phyloP scores from a whole-genome alignment of 2,888 invertebrate genomes.

The Phyllotreta striolata region DNA sequence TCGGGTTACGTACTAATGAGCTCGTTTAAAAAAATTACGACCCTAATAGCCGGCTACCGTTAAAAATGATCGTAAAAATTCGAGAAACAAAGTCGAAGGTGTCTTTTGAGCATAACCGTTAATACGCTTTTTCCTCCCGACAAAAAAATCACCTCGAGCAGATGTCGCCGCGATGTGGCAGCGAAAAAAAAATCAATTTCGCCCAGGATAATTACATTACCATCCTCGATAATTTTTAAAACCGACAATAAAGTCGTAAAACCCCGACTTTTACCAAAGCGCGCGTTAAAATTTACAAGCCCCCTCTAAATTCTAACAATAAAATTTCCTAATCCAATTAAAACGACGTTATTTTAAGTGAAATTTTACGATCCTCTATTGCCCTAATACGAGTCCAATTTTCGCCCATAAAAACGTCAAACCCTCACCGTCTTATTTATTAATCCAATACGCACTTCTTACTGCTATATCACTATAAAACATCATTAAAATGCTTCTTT shows the following conservation, averaged over 20 bases:
- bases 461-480: too few species aligned
- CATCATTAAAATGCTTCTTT: too few species aligned
- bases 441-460: neutral
- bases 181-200: too few species aligned
- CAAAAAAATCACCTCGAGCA: neutral
- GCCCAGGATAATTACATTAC: too few species aligned
- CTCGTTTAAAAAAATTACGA: slow-evolving; percentile 21
- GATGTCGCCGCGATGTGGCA: neutral
- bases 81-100: slow-evolving; percentile 12
- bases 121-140: slow-evolving; percentile 6
- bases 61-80: slow-evolving; percentile 28
- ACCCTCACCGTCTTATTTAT: neutral
- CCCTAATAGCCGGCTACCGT: slow-evolving; percentile 15
- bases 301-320: slow-evolving; percentile 4
- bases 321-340: slow-evolving; percentile 16
- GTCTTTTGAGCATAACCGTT: slow-evolving; percentile 8
- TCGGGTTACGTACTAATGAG: slow-evolving; percentile 28
- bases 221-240: too few species aligned
- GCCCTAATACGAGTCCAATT: slow-evolving; percentile 11
- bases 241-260: too few species aligned
- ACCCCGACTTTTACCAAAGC: too few species aligned
- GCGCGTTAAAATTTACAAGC: slow-evolving; percentile 11
- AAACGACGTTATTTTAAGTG: slow-evolving; percentile 12
- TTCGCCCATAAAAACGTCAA: slow-evolving; percentile 4
- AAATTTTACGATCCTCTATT: slow-evolving; percentile 15